Base-by-base conservation (phyloP, 2,888 invertebrate species). In the Drosophila melanosoma region DNA sequence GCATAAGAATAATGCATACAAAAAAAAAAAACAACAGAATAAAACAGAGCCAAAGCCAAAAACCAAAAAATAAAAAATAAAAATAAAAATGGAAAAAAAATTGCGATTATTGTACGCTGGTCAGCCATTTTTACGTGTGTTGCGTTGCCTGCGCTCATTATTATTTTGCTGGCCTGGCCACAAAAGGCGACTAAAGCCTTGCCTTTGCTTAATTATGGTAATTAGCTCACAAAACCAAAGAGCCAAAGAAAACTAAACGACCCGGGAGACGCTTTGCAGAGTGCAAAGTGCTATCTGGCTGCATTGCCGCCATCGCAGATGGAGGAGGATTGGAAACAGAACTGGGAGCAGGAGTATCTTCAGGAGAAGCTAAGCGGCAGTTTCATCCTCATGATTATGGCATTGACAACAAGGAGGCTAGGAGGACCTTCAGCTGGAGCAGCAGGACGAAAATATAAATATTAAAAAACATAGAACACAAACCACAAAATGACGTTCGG, bases 191-290 rank as follows among this genome's bases (percentile, higher is more conserved):
- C 88, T 82, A 87, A 90, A 81, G 90, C 86, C 90, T 87, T 90
- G 90, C 86, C 90, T 87, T 88, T 87, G 90, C 90, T 90, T 87
- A 87, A 87, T 87, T 87, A 87, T 87, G 86, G 90, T 87, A 89
- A 87, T 87, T 87, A 87, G 86, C 78, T 82, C 69, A 76, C 71
- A 81, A 85, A 77, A 76, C 72, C 70, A 76, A 76, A 69, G 32
- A 51, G 45, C 35, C 58, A 68, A 70, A 74, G 76, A 68, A 76
- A 80, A 73, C 70, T 68, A 87, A 81, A 81, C 77, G 89, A 79
- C 69, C 71, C 76, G 83, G 53, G 73, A 66, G 65, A 69, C 61
- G 68, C 61, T 68, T 75, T 68, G 61, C 49, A 59, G 42, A 75
- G 75, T 79, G 75, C 49, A 58, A 33, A 38, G 68, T 81, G 77